phyloP scores from a whole-genome alignment of 2,113 vertebrate species.

The Cyprinus carpio region DNA sequence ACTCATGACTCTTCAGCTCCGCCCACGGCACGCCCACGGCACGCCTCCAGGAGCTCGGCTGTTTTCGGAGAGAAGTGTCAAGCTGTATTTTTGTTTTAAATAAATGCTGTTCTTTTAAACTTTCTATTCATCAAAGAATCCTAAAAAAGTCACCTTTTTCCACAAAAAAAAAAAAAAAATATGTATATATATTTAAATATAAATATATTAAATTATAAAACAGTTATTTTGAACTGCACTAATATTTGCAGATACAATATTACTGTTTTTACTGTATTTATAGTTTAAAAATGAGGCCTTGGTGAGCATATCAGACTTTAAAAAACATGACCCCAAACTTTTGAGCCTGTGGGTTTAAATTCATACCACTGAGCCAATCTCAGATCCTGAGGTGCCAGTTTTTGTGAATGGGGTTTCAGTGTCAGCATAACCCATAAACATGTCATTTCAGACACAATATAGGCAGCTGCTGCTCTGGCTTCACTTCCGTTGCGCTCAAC shows the following conservation, averaged over 20 bases:
- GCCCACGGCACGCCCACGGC: no score
- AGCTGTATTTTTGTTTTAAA: background rate
- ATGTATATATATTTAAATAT: no score
- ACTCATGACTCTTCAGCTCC: no score
- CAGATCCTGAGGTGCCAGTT: background rate
- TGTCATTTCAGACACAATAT: conserved; percentile 30
- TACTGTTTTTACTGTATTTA: background rate
- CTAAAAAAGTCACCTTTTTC: no score
- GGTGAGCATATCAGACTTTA: background rate
- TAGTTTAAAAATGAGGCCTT: background rate
- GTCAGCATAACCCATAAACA: conserved; percentile 37
- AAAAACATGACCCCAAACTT: background rate
- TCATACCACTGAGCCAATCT: background rate
- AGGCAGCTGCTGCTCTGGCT: background rate
- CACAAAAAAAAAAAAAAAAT: no score
- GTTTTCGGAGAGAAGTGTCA: no score
- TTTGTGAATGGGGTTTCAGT: background rate
- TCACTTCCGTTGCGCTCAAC: background rate
- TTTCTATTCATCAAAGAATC: background rate
- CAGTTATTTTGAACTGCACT: background rate
- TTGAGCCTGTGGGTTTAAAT: background rate
- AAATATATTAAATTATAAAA: background rate
- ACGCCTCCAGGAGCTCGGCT: no score
- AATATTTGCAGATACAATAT: background rate
- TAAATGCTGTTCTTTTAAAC: background rate